Conservation (phyloP, 2,113 vertebrate species). For the Hemiscyllium ocellatum region DNA sequence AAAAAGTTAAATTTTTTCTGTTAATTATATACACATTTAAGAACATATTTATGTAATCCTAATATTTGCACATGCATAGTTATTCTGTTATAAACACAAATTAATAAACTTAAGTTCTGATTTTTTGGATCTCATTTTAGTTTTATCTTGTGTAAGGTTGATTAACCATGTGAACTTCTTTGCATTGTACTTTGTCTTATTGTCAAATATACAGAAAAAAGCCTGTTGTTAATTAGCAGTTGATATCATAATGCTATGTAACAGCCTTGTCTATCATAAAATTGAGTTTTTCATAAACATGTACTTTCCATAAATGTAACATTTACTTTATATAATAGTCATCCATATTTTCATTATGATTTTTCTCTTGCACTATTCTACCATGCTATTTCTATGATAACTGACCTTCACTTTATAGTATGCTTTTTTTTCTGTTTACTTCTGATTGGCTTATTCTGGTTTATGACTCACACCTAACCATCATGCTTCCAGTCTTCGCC, state of each 20-base stretch:
- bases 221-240: not conserved
- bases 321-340: not conserved
- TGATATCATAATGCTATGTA: not conserved
- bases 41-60: not conserved
- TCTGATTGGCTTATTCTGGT: not conserved
- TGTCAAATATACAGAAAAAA: not conserved
- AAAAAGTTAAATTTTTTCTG: not conserved
- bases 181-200: not conserved
- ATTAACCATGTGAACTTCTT: not conserved
- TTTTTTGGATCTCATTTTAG: not conserved
- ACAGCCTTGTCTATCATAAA: not conserved
- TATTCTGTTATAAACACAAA: not conserved
- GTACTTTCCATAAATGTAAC: not conserved
- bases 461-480: not conserved
- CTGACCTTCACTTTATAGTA: not conserved
- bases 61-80: not conserved
- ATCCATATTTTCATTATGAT: not conserved
- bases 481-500: not conserved
- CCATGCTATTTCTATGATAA: not conserved
- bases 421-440: not conserved
- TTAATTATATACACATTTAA: not conserved
- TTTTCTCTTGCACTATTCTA: not conserved
- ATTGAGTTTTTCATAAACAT: not conserved
- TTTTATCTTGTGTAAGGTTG: not conserved
- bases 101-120: not conserved